These are phyloP conservation scores for Parauchenoglanis ngamensis DNA, from an alignment of 2,797 vertebrate genomes.

Conservation along the genomic window DNA sequence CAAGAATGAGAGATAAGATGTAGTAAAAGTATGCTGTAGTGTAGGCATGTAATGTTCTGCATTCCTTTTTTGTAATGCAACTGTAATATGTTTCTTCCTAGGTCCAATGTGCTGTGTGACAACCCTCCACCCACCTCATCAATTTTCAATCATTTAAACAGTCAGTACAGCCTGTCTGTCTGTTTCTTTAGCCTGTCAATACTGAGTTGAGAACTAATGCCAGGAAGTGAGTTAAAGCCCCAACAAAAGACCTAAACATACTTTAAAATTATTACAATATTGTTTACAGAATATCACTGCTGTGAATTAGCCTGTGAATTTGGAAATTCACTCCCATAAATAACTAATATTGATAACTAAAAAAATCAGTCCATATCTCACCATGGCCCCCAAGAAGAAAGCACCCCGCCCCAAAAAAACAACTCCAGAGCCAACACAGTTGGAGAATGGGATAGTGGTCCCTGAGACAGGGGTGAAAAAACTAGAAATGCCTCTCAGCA, in stretches of 20 bases:
- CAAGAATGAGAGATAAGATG: slow-evolving; percentile 29
- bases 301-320: slow-evolving; percentile 15
- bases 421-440: slow-evolving; percentile 49
- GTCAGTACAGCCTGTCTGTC: slow-evolving; percentile 27
- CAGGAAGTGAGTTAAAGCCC: slow-evolving; percentile 24
- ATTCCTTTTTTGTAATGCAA: neutral
- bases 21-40: slow-evolving; percentile 7
- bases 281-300: neutral
- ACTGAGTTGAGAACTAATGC: slow-evolving; percentile 18
- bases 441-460: slow-evolving; percentile 67
- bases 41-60: slow-evolving; percentile 29
- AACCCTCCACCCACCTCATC: slow-evolving; percentile 17
- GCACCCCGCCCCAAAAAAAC: slow-evolving; percentile 71
- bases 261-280: neutral
- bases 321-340: neutral
- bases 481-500: slow-evolving; percentile 78
- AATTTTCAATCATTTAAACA: slow-evolving; percentile 24
- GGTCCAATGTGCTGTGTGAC: slow-evolving; percentile 66
- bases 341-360: neutral
- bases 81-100: slow-evolving; percentile 52
- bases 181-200: slow-evolving; percentile 31
- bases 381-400: slow-evolving; percentile 84
- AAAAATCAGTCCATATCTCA: neutral
- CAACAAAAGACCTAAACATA: neutral
- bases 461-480: slow-evolving; percentile 72